A percentile compares a stretch with the other conserved stretches of the same genome.
These are phyloP conservation scores for Halictus quadricinctus DNA, from an alignment of 2,888 invertebrate genomes.

Conservation along the genomic window DNA sequence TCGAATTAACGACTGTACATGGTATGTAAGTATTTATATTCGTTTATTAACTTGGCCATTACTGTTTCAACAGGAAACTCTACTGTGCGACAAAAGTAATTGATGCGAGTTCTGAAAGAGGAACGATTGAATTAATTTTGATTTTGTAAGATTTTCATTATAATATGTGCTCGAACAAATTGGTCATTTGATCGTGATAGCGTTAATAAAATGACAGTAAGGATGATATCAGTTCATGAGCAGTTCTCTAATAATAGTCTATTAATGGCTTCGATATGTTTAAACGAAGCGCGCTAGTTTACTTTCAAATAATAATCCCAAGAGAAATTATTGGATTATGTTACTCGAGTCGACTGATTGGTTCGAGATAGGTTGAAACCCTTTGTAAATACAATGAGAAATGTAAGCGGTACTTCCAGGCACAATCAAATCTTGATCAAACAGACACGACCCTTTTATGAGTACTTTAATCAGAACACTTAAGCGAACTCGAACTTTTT, in stretches of 20 bases:
- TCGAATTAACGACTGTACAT: neutral
- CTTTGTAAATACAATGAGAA: neutral
- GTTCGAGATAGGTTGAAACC: neutral
- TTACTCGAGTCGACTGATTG: neutral
- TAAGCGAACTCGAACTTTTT: neutral
- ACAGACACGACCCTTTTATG: slow-evolving; percentile 1
- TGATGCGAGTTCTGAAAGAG: neutral
- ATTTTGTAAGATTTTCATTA: neutral
- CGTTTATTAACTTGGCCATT: neutral
- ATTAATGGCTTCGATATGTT: neutral
- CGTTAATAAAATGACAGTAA: neutral
- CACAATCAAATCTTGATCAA: neutral
- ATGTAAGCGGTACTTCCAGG: neutral
- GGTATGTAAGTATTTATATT: neutral
- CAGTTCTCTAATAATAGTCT: neutral
- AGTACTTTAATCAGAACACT: neutral
- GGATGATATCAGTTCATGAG: neutral
- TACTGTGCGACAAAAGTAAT: neutral
- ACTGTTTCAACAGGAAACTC: neutral
- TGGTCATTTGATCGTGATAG: neutral
- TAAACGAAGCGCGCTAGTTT: neutral
- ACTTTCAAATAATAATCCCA: neutral
- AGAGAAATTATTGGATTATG: neutral
- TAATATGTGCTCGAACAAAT: neutral
- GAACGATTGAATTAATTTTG: neutral